phyloP scores from a whole-genome alignment of 2,888 invertebrate species.

The Macaria notata region DNA sequence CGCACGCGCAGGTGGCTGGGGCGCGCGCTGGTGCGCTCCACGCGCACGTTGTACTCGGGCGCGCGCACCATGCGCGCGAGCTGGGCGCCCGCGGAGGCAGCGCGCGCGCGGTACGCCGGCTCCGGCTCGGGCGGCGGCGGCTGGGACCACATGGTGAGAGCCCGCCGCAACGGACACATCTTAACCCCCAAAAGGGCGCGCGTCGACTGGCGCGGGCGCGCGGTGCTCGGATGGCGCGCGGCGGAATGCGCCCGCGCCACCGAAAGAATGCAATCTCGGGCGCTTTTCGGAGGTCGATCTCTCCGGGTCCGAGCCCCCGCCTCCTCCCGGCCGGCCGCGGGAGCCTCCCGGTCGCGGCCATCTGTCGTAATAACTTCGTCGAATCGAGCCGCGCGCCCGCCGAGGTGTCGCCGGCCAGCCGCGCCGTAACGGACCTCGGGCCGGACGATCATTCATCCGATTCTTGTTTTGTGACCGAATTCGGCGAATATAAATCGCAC shows the following conservation, averaged over 20 bases:
- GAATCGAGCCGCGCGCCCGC: constrained; percentile 75
- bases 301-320: constrained; percentile 74
- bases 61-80: constrained; percentile 72
- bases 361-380: constrained; percentile 82
- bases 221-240: constrained; percentile 76
- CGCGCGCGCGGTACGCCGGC: constrained; percentile 60
- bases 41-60: constrained; percentile 72
- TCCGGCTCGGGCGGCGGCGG: constrained; percentile 72
- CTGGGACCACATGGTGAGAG: constrained; percentile 80
- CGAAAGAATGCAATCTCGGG: constrained; percentile 83
- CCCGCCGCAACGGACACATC: constrained; percentile 79
- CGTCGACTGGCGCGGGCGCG: constrained; percentile 78
- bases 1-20: constrained; percentile 68
- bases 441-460: constrained; percentile 61
- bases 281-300: constrained; percentile 83
- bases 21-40: constrained; percentile 60
- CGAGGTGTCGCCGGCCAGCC: constrained; percentile 61
- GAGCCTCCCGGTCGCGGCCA: constrained; percentile 54
- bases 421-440: constrained; percentile 66
- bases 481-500: constrained; percentile 23
- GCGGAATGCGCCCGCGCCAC: constrained; percentile 82
- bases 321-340: constrained; percentile 55
- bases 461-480: constrained; percentile 33
- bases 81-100: constrained; percentile 55
- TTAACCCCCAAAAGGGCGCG: constrained; percentile 82